phyloP scores from a whole-genome alignment of 2,888 invertebrate species.

The Drosophila neutralis region DNA sequence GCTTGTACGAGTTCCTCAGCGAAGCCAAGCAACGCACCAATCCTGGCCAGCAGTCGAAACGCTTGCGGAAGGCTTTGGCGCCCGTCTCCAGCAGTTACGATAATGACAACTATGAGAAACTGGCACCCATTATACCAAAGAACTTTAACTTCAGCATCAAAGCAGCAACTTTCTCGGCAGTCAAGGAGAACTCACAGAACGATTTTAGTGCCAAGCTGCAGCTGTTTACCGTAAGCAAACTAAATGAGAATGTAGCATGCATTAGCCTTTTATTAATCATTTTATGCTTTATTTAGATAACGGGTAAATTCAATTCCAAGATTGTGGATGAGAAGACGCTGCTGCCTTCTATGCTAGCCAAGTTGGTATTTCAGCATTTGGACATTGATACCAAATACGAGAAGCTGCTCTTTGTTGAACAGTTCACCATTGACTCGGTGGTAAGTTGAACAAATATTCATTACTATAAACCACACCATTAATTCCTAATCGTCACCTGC shows the following conservation, averaged over 20 bases:
- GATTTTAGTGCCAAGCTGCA: conserved; percentile 90
- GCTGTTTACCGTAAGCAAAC: conserved; percentile 86
- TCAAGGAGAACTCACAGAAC: conserved; percentile 89
- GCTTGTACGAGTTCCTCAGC: conserved; percentile 85
- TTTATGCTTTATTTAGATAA: conserved; percentile 84
- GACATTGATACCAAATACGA: conserved; percentile 87
- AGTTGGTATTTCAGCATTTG: conserved; percentile 88
- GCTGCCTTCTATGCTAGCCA: conserved; percentile 87
- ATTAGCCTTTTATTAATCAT: conserved; percentile 1
- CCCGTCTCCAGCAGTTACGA: conserved; percentile 63
- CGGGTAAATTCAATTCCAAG: conserved; percentile 87
- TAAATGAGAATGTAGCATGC: not conserved
- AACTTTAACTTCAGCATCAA: conserved; percentile 91
- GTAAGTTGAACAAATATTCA: conserved; percentile 55
- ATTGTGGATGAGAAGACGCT: conserved; percentile 82
- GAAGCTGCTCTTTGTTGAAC: conserved; percentile 86
- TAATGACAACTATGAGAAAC: conserved; percentile 87
- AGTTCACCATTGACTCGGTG: conserved; percentile 87
- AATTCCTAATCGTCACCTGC: not conserved
- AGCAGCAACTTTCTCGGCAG: conserved; percentile 89
- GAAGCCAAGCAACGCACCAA: conserved; percentile 83
- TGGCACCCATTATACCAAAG: conserved; percentile 93
- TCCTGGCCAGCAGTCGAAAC: conserved; percentile 47
- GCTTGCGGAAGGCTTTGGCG: conserved; percentile 26
- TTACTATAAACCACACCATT: not conserved